These are phyloP conservation scores for Drosophila neotestacea DNA, from an alignment of 2,888 invertebrate species.

Conservation along the genomic window DNA sequence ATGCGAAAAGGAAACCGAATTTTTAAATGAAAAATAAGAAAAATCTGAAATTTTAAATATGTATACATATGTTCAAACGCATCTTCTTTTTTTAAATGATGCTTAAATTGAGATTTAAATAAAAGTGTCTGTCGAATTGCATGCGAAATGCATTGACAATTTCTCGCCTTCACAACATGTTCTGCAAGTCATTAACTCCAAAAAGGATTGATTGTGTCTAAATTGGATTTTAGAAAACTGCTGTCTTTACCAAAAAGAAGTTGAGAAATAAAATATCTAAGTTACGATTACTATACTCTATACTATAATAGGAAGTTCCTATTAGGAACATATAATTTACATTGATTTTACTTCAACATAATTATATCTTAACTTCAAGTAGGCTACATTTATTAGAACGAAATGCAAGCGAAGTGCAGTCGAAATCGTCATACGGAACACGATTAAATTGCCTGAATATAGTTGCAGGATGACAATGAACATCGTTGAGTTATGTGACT, in stretches of 20 bases:
- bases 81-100: conserved; percentile 28
- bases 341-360: neutral
- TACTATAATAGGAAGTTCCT: no score
- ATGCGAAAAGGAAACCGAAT: conserved; percentile 2
- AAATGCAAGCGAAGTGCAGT: neutral
- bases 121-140: conserved; percentile 45
- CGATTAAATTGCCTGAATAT: conserved; percentile 19
- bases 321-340: no score
- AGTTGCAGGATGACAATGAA: conserved; percentile 29
- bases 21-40: conserved; percentile 1
- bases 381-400: neutral
- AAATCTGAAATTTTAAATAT: conserved; percentile 19
- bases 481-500: conserved; percentile 42
- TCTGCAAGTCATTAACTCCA: conserved; percentile 2
- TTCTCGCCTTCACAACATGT: neutral
- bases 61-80: conserved; percentile 6
- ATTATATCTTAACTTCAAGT: neutral
- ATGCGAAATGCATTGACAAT: conserved; percentile 14
- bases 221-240: no score
- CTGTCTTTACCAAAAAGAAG: no score
- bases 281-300: no score
- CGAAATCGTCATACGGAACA: conserved; percentile 28
- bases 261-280: no score
- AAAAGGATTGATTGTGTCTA: no score
- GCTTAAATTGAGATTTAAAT: conserved; percentile 58